Evolutionary conservation across 2,888 invertebrate genomes (phyloP), one percentile per base, ranked within the genome.

Genomic region (Celastrina argiolus): DNA sequence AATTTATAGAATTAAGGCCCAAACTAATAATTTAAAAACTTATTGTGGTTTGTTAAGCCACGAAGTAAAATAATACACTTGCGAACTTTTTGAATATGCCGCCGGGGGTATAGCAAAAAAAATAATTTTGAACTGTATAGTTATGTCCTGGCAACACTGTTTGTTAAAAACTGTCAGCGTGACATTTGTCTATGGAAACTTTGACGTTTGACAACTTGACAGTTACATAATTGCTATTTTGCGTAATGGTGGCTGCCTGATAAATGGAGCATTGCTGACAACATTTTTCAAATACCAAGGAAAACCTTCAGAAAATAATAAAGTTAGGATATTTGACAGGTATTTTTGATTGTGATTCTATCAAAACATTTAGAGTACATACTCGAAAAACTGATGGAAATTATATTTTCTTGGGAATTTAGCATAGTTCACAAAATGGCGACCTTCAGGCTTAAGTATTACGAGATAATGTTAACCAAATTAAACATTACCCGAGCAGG

Each of bases 181-280:
- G 51, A 51, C 26, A 3, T 26, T 51, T 51, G 12, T 10, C 22
- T 51, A 22, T 22, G 51, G 51, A 22, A 51, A 26, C 10, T 18
- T 51, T 51, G 45, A 51, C 45, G 22, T 3, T 18, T 45, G 42
- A 39, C 39, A 39, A 8, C 34, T 14, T 39, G 39, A 45, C 45
- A 45, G 45, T 45, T 45, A 31, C 31, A 7, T 31, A 2, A 6
- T 31, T 31, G 28, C 28, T 7, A 31, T 72, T 76, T 78, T 74
- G 81, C 80, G 85, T 86, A 84, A 89, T 89, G 89, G 88, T 91
- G 89, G 85, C 90, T 85, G 84, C 87, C 77, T 82, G 88, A 70
- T 75, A 68, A 74, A 72, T 71, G 69, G 78, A 79, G 80, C 91
- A 90, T 88, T 90, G 91, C 91, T 89, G 91, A 88, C 91, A 91